These are phyloP conservation scores for Listronotus bonariensis DNA, from an alignment of 1,140 invertebrate species.

Conservation along the genomic window DNA sequence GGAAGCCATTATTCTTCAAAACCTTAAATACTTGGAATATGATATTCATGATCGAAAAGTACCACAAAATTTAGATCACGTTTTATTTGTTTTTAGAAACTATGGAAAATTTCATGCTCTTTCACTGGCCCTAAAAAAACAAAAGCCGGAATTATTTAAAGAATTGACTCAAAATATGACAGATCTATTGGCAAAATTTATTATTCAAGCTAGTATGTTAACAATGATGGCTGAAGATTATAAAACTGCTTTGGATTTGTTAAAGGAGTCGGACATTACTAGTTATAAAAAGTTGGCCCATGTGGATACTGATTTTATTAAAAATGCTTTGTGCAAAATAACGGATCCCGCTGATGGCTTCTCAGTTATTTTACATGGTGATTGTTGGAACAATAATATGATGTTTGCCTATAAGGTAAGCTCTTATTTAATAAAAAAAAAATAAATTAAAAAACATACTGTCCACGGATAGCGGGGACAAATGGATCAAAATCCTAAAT, in stretches of 20 bases:
- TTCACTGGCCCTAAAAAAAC: constrained; percentile 58
- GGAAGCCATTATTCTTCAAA: constrained; percentile 62
- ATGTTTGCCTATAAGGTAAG: constrained; percentile 59
- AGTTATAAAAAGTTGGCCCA: constrained; percentile 25
- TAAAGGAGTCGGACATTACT: constrained; percentile 13
- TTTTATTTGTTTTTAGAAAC: constrained; percentile 56
- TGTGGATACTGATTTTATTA: constrained; percentile 27
- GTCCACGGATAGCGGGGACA: too few species aligned
- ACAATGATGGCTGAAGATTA: constrained; percentile 10
- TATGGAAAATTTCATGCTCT: constrained; percentile 62
- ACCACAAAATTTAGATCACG: constrained; percentile 57
- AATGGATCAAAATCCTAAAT: too few species aligned
- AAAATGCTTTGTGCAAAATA: constrained; percentile 28
- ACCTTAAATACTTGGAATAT: constrained; percentile 58
- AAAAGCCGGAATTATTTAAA: constrained; percentile 51
- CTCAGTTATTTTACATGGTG: constrained; percentile 59
- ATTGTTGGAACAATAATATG: constrained; percentile 63
- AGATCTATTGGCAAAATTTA: constrained; percentile 43
- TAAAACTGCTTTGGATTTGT: constrained; percentile 18
- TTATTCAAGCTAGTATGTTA: constrained; percentile 25
- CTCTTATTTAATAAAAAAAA: too few species aligned
- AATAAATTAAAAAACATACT: too few species aligned
- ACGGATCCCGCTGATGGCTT: constrained; percentile 18
- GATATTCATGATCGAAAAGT: constrained; percentile 57
- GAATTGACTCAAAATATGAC: constrained; percentile 42